Conservation (phyloP, 2,797 vertebrate genomes). For the Anisognathus igniventris region DNA sequence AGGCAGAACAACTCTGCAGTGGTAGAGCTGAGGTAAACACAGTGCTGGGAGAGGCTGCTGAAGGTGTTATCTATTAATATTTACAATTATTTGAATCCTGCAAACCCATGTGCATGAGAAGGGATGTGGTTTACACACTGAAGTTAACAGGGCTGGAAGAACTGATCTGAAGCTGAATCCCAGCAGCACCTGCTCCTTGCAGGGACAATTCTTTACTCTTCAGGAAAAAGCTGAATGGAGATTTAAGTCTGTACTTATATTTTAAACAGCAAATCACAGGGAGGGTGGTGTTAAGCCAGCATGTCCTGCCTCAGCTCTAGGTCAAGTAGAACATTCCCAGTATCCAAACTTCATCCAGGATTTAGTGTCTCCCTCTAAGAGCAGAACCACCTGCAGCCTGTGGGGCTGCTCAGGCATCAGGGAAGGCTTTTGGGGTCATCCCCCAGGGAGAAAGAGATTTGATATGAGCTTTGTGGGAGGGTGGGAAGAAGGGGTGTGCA, state of each 20-base stretch:
- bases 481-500: not conserved
- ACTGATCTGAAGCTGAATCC: not conserved
- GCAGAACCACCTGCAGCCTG: not conserved
- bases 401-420: not conserved
- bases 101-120: accelerated
- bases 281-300: not conserved
- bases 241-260: not conserved
- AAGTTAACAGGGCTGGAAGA: not conserved
- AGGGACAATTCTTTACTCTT: not conserved
- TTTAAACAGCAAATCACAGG: not conserved
- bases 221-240: not conserved
- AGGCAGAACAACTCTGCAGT: not conserved
- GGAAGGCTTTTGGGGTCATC: not conserved
- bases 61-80: not conserved
- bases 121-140: not conserved
- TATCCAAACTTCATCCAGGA: not conserved
- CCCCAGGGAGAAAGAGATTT: not conserved
- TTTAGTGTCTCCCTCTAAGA: no score
- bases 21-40: not conserved
- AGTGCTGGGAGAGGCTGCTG: not conserved
- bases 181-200: not conserved
- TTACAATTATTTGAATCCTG: not conserved
- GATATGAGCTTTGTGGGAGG: not conserved
- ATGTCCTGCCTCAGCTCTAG: not conserved
- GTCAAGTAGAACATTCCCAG: not conserved